These are phyloP conservation scores for Onthophagus sagittarius DNA, from an alignment of 2,888 invertebrate species.

Conservation along the genomic window DNA sequence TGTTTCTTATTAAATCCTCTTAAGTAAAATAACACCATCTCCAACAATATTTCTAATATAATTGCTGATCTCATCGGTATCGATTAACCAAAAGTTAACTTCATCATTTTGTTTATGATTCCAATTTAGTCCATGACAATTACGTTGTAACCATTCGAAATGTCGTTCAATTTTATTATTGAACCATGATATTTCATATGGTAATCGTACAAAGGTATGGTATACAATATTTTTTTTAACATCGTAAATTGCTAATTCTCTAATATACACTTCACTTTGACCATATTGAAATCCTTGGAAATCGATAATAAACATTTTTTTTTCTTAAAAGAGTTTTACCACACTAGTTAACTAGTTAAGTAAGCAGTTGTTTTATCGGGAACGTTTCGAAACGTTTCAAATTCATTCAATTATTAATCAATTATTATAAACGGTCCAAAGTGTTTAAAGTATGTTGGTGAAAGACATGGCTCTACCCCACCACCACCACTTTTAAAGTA, in stretches of 20 bases:
- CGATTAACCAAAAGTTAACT: neutral
- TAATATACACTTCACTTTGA: neutral
- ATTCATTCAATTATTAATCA: constrained; percentile 4
- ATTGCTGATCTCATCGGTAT: neutral
- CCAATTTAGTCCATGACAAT: neutral
- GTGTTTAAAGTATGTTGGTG: neutral
- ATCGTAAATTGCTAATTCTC: neutral
- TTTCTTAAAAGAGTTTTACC: neutral
- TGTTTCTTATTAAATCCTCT: neutral
- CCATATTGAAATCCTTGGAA: neutral
- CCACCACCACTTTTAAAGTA: neutral
- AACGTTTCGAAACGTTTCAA: constrained; percentile 7
- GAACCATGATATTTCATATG: neutral
- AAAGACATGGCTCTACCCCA: constrained; percentile 2
- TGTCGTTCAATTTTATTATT: neutral
- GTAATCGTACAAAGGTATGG: neutral
- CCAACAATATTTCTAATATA: neutral
- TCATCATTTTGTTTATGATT: neutral
- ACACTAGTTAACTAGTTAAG: neutral
- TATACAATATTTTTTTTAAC: neutral
- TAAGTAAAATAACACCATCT: neutral
- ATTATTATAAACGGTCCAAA: neutral
- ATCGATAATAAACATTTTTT: neutral
- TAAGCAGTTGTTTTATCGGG: constrained; percentile 3
- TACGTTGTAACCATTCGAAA: neutral